Evolutionary conservation across 2,888 invertebrate genomes (phyloP), one percentile per base, ranked within the genome.

Genomic region (Ephialtes manifestator): DNA sequence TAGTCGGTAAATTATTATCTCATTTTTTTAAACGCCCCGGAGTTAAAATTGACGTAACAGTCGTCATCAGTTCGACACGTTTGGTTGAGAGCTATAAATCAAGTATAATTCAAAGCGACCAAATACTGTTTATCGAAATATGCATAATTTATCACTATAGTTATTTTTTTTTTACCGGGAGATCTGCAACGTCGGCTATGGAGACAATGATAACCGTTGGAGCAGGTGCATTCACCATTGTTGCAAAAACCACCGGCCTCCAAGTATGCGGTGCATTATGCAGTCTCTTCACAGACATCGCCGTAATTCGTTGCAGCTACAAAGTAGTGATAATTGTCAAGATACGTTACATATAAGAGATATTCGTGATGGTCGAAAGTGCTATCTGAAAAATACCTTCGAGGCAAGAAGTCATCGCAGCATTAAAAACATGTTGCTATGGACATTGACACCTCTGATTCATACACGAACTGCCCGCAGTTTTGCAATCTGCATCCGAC

Each of bases 1-100:
- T 24, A 24, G n/a, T n/a, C n/a, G n/a, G n/a, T n/a, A n/a, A n/a
- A n/a, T n/a, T n/a, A n/a, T n/a, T n/a, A n/a, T n/a, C n/a, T n/a
- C n/a, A n/a, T n/a, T n/a, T n/a, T n/a, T n/a, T n/a, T n/a, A 4
- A 88, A 68, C 13, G 93, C 89, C 35, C 87, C 89, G 35, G 86
- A 89, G 20, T 92, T 91, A 2, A 87, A 84, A 46, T 88, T 86
- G 8, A 91, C 90, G n/a, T n/a, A 91, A 74, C 93, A 93, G 8
- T 92, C 90, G 4, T 87, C 87, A 60, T 89, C 58, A 0, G 67
- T 84, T 24, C 70, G 20, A 70, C 93, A 93, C 43, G 80, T 43
- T 3, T 87, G 87, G 13, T 84, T 84, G 15, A 92, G 86, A 4
- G 88, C 92, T 92, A 20, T 31, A 58, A 46, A 60, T 58, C 13